A percentile compares a stretch with the other conserved stretches of the same genome.
Evolutionary conservation across 2,888 invertebrate genomes (phyloP).

Genomic region (Calliphora vomitoria): DNA sequence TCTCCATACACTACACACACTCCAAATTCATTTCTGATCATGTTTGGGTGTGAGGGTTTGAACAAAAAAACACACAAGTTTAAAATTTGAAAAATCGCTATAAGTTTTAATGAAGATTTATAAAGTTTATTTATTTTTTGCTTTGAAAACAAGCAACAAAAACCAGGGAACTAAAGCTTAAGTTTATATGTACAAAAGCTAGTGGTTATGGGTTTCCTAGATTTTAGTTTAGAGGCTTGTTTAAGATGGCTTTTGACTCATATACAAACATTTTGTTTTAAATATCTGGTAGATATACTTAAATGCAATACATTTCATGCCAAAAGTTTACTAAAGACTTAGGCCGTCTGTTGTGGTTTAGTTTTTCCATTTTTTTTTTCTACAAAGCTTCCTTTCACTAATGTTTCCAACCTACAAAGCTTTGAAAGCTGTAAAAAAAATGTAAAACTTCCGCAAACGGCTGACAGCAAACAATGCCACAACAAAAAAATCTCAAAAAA

Average conservation of each 20-base stretch:
- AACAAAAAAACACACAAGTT: neutral
- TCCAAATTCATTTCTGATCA: slow-evolving; percentile 16
- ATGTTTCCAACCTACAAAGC: slow-evolving; percentile 51
- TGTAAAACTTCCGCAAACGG: slow-evolving; percentile 69
- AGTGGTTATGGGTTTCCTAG: slow-evolving; percentile 1
- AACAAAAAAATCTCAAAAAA: neutral
- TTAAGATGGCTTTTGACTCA: slow-evolving; percentile 21
- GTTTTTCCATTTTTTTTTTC: slow-evolving; percentile 32
- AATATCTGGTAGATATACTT: no score
- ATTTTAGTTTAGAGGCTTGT: neutral
- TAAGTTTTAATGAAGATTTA: slow-evolving; percentile 38
- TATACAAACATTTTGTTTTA: neutral
- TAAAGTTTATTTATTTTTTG: neutral
- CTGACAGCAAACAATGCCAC: slow-evolving; percentile 47
- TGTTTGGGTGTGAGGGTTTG: slow-evolving; percentile 42
- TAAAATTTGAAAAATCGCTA: slow-evolving; percentile 18
- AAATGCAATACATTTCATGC: slow-evolving; percentile 12
- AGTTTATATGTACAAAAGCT: no score
- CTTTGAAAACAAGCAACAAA: neutral
- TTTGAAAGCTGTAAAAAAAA: slow-evolving; percentile 10
- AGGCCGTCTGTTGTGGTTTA: slow-evolving; percentile 46
- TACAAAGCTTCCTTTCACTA: slow-evolving; percentile 67
- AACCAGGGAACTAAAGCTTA: neutral
- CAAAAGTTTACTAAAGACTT: neutral
- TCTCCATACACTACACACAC: neutral